A percentile compares a stretch with the other conserved stretches of the same genome.
Evolutionary conservation across 2,113 vertebrate species (phyloP).

Genomic region (Pleuronectes platessa): DNA sequence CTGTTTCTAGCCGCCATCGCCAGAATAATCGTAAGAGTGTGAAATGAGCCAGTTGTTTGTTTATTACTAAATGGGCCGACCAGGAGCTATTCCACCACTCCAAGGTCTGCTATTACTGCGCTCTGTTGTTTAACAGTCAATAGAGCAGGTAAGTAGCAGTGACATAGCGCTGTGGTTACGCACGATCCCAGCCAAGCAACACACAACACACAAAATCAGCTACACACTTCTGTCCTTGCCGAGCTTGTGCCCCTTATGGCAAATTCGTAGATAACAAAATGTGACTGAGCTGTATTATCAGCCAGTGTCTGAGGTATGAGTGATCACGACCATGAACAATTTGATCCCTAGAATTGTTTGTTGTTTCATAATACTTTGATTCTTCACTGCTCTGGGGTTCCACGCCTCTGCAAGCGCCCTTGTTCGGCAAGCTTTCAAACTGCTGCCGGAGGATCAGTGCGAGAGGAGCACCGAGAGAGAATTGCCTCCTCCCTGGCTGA

Average conservation of each 20-base stretch:
- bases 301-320: conserved; percentile 2
- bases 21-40: conserved; percentile 26
- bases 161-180: conserved; percentile 42
- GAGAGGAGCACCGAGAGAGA: conserved; percentile 15
- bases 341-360: neutral
- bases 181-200: conserved; percentile 27
- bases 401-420: conserved; percentile 17
- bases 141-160: conserved; percentile 60
- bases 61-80: conserved; percentile 34
- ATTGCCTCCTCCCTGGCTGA: conserved; percentile 38
- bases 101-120: conserved; percentile 43
- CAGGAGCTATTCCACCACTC: conserved; percentile 28
- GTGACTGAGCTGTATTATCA: conserved; percentile 19
- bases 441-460: conserved; percentile 45
- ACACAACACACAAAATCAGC: conserved; percentile 15
- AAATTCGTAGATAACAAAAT: conserved; percentile 32
- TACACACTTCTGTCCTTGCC: neutral
- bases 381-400: conserved; percentile 15
- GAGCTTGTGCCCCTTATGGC: neutral
- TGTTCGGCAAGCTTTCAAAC: conserved; percentile 37
- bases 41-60: conserved; percentile 45
- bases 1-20: neutral
- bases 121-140: conserved; percentile 61
- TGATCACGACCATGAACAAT: neutral
- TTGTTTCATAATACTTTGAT: conserved; percentile 27